A percentile compares a stretch with the other conserved stretches of the same genome.
phyloP scores from a whole-genome alignment of 2,113 vertebrate genomes.

The Panthera leo region DNA sequence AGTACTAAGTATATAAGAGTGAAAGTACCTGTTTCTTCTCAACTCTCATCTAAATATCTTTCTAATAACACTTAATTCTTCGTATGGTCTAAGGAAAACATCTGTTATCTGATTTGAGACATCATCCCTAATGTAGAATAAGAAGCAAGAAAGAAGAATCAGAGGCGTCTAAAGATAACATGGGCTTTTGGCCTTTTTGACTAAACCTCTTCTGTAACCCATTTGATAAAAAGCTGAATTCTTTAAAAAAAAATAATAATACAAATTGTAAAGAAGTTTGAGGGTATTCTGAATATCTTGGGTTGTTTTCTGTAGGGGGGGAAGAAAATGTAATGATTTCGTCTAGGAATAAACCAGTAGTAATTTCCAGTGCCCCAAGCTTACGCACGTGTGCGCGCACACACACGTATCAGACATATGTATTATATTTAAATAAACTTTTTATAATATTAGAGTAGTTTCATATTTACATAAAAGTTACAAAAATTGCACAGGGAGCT shows the following conservation, averaged over 20 bases:
- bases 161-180: background rate
- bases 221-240: background rate
- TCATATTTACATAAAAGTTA: background rate
- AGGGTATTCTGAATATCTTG: background rate
- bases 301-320: background rate
- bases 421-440: background rate
- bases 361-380: background rate
- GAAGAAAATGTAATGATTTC: background rate
- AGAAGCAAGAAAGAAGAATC: background rate
- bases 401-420: background rate
- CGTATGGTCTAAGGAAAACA: background rate
- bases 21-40: background rate
- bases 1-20: background rate
- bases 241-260: background rate
- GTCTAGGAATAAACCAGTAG: background rate
- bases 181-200: background rate
- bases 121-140: background rate
- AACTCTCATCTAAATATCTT: background rate
- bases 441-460: background rate
- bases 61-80: background rate
- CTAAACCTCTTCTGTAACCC: background rate
- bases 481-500: background rate
- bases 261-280: background rate
- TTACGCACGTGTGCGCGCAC: rapidly evolving
- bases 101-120: background rate